These are phyloP conservation scores for Synchiropus splendidus DNA, from an alignment of 2,113 vertebrate species.

Conservation along the genomic window DNA sequence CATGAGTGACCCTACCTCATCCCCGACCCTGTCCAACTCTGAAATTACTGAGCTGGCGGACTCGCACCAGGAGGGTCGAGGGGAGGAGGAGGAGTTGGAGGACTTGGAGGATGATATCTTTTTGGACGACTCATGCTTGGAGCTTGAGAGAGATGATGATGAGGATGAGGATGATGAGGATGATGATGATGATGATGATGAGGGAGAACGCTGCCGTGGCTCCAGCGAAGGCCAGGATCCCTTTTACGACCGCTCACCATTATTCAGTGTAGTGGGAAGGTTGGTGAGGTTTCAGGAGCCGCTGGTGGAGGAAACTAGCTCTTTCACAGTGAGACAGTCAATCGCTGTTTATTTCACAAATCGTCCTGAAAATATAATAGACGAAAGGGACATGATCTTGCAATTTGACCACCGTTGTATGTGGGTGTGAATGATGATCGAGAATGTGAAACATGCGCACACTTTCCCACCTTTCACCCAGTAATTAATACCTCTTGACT, in stretches of 20 bases:
- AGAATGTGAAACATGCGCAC: not conserved
- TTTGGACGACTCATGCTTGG: slow-evolving; percentile 82
- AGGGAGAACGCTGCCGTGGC: slow-evolving; percentile 60
- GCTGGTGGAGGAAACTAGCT: slow-evolving; percentile 95
- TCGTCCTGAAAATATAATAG: too few relatives aligned
- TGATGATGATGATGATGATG: slow-evolving; percentile 63
- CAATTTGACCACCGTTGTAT: slow-evolving; percentile 1
- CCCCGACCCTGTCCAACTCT: slow-evolving; percentile 96
- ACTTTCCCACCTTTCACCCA: not conserved
- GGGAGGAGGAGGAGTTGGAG: slow-evolving; percentile 82
- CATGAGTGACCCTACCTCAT: slow-evolving; percentile 96
- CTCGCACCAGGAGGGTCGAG: slow-evolving; percentile 81
- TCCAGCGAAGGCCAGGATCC: slow-evolving; percentile 89
- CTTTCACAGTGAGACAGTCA: slow-evolving; percentile 76
- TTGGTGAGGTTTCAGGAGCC: slow-evolving; percentile 97
- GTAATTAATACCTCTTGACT: too few relatives aligned
- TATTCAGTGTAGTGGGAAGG: slow-evolving; percentile 99
- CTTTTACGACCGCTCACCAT: slow-evolving; percentile 98
- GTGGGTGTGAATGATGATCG: not conserved
- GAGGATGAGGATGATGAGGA: slow-evolving; percentile 57
- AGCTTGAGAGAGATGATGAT: slow-evolving; percentile 67
- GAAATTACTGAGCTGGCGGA: slow-evolving; percentile 93
- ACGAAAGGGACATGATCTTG: not conserved
- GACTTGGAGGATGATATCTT: slow-evolving; percentile 83
- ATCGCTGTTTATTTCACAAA: slow-evolving; percentile 12